Conservation (phyloP, 2,113 vertebrate genomes). For the Pteruthius melanotis region DNA sequence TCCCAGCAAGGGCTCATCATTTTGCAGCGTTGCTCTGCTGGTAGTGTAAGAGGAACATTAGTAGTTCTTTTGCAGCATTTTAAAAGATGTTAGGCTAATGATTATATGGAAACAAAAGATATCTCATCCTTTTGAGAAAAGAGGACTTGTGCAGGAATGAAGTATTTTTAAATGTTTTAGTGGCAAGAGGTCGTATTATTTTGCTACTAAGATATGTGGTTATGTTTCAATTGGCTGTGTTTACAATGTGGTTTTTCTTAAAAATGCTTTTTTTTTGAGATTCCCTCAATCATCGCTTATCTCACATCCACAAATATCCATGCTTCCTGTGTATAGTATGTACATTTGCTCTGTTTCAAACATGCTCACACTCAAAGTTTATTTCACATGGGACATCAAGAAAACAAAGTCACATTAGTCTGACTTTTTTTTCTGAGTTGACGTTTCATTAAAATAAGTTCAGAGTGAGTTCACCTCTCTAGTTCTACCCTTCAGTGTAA, state of each 20-base stretch:
- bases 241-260: constrained; percentile 38
- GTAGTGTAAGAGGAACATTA: background rate
- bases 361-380: constrained; percentile 56
- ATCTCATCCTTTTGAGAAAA: background rate
- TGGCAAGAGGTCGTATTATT: background rate
- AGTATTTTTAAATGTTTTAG: background rate
- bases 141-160: background rate
- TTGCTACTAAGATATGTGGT: constrained; percentile 6
- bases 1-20: background rate
- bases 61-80: background rate
- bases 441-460: constrained; percentile 60
- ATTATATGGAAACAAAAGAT: background rate
- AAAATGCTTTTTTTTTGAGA: constrained; percentile 45
- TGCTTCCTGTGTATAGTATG: constrained; percentile 62
- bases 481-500: constrained; percentile 1
- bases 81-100: background rate
- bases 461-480: constrained; percentile 55
- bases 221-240: constrained; percentile 61
- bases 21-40: background rate
- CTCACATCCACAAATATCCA: constrained; percentile 63
- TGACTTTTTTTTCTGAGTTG: constrained; percentile 13
- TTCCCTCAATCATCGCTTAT: constrained; percentile 46
- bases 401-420: constrained; percentile 57
- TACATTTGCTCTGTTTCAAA: constrained; percentile 59
- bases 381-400: constrained; percentile 65